Evolutionary conservation across 2,888 invertebrate genomes (phyloP).

Genomic region (Anticlea derivata): DNA sequence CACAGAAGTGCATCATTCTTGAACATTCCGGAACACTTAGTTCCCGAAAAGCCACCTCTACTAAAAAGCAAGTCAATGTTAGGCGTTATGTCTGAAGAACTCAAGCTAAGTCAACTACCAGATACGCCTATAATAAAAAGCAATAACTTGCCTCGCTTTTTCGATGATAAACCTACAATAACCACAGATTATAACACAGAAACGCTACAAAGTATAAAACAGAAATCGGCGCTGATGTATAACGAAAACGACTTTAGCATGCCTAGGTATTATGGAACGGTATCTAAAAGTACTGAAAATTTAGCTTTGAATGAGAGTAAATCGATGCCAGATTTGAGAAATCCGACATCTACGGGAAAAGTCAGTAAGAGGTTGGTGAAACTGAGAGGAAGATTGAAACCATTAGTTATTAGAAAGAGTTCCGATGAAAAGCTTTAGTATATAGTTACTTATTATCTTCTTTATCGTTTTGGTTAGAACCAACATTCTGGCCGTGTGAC

Average conservation of each 20-base stretch:
- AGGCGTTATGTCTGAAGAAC: slow-evolving; percentile 64
- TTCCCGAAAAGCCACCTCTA: slow-evolving; percentile 69
- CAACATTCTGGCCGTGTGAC: too few relatives aligned
- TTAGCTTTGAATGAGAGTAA: slow-evolving; percentile 72
- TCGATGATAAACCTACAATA: slow-evolving; percentile 67
- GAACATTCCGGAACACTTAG: slow-evolving; percentile 72
- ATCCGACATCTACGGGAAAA: slow-evolving; percentile 56
- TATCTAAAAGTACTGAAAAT: slow-evolving; percentile 55
- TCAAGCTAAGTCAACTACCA: slow-evolving; percentile 68
- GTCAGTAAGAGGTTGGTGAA: slow-evolving; percentile 76
- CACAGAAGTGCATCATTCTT: slow-evolving; percentile 78
- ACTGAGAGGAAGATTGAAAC: slow-evolving; percentile 71
- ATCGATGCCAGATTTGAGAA: slow-evolving; percentile 78
- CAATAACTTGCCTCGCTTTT: slow-evolving; percentile 74
- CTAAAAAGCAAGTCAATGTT: slow-evolving; percentile 74
- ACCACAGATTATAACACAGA: slow-evolving; percentile 68
- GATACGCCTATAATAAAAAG: slow-evolving; percentile 79
- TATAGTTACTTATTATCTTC: too few relatives aligned
- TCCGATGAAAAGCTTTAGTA: slow-evolving; percentile 70
- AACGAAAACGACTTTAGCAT: slow-evolving; percentile 84
- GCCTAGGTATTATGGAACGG: slow-evolving; percentile 85
- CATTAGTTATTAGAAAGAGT: slow-evolving; percentile 74
- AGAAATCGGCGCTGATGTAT: slow-evolving; percentile 77
- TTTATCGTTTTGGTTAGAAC: too few relatives aligned
- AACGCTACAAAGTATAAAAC: slow-evolving; percentile 76